Percentiles rank a stretch among this genome's conserved stretches.
Conservation (phyloP, 2,797 vertebrate genomes). For the Sorex maritimensis region DNA sequence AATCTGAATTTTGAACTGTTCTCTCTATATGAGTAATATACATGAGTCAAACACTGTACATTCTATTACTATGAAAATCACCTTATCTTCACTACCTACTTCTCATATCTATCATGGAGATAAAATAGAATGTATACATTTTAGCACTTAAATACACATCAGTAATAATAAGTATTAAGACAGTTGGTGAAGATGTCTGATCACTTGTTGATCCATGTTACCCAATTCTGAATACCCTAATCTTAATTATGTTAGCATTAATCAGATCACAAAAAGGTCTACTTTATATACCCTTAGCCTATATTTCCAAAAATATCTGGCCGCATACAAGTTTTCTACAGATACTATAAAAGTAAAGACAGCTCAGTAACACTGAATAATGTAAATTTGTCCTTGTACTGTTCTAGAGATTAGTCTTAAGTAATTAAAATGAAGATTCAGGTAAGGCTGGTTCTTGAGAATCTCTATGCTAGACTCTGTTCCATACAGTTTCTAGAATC, state of each 20-base stretch:
- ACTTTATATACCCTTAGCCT: not conserved
- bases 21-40: not conserved
- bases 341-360: not conserved
- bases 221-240: not conserved
- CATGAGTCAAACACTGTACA: not conserved
- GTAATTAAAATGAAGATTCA: not conserved
- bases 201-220: not conserved
- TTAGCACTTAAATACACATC: not conserved
- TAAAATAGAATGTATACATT: not conserved
- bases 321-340: not conserved
- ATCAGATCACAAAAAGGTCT: not conserved
- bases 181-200: not conserved
- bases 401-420: not conserved
- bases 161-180: not conserved
- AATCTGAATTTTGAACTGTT: not conserved
- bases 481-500: not conserved
- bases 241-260: not conserved
- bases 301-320: not conserved
- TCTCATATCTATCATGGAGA: not conserved
- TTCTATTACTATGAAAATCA: not conserved
- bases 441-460: not conserved
- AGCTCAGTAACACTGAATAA: not conserved
- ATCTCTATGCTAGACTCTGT: not conserved
- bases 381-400: not conserved
- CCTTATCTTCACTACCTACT: not conserved